Conservation (phyloP, 2,888 invertebrate species). For the Lasioglossum figueresi region DNA sequence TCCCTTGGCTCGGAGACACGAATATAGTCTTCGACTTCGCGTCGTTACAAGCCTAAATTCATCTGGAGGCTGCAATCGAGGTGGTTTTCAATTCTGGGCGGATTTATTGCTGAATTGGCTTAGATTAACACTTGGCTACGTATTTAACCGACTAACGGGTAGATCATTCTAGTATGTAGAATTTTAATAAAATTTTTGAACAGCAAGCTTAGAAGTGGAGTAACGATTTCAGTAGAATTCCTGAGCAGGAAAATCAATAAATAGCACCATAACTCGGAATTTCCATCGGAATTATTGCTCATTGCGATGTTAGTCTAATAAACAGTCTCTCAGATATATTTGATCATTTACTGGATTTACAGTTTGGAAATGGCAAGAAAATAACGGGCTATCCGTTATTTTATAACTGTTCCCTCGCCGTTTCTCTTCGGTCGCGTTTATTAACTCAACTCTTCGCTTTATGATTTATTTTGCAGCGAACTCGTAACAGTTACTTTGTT, state of each 20-base stretch:
- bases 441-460: conserved; percentile 1
- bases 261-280: background rate
- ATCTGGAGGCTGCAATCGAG: background rate
- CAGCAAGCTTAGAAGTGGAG: background rate
- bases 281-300: background rate
- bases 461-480: background rate
- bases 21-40: background rate
- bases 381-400: background rate
- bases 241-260: background rate
- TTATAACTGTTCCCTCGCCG: background rate
- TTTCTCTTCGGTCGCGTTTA: background rate
- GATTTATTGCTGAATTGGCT: background rate
- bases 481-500: background rate
- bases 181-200: background rate
- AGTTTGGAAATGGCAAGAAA: background rate
- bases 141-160: background rate
- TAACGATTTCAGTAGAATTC: background rate
- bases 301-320: background rate
- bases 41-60: background rate
- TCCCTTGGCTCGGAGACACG: background rate
- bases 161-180: too few species aligned
- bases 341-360: background rate
- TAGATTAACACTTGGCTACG: background rate
- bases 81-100: background rate
- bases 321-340: background rate